Evolutionary conservation across 2,797 vertebrate species (phyloP).

Genomic region (Sorex maritimensis): DNA sequence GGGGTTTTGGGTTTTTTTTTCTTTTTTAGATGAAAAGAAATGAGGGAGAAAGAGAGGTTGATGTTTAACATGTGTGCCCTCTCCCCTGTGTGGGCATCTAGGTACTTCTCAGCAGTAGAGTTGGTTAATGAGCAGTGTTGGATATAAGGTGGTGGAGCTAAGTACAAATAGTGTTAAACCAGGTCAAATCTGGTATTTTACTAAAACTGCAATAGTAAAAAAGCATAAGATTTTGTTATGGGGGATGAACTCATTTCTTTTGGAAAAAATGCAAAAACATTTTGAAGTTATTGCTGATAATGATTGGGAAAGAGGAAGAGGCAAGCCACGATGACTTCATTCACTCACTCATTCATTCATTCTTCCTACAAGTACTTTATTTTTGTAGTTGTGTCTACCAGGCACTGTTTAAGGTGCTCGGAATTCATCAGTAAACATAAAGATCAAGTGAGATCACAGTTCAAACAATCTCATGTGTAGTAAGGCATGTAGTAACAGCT

Average conservation of each 20-base stretch:
- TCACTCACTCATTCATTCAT: not conserved
- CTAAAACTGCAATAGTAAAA: not conserved
- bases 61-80: not conserved
- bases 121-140: not conserved
- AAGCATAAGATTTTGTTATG: not conserved
- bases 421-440: not conserved
- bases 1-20: too few species aligned
- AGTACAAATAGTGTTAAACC: not conserved
- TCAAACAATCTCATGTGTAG: not conserved
- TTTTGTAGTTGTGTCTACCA: not conserved
- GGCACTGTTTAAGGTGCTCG: not conserved
- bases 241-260: not conserved
- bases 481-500: not conserved
- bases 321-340: not conserved
- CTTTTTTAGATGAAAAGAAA: not conserved
- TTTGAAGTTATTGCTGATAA: not conserved
- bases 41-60: not conserved
- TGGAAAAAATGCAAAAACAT: not conserved
- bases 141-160: not conserved
- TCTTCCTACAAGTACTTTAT: not conserved
- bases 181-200: conserved; percentile 4
- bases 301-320: not conserved
- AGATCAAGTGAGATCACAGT: not conserved
- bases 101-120: not conserved
- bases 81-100: not conserved